Evolutionary conservation across 2,113 vertebrate genomes (phyloP).

Genomic region (Morone saxatilis): DNA sequence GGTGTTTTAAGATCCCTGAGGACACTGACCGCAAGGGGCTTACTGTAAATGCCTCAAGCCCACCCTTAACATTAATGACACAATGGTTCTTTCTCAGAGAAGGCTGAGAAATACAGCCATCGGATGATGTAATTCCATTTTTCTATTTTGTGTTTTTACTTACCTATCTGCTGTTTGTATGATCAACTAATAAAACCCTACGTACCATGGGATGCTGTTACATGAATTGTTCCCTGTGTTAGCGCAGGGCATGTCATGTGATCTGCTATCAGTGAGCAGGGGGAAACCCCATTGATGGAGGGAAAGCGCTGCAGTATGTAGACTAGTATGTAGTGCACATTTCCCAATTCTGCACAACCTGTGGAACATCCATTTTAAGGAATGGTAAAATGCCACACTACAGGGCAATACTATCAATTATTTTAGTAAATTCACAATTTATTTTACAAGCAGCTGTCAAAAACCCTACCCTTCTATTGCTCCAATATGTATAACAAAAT

Average conservation of each 20-base stretch:
- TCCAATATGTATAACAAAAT: not conserved
- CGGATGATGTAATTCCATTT: not conserved
- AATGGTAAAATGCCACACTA: constrained; percentile 9
- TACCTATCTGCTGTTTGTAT: not conserved
- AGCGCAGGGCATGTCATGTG: constrained; percentile 65
- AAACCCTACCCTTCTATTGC: not conserved
- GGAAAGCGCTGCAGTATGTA: constrained; percentile 71
- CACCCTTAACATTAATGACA: constrained; percentile 4
- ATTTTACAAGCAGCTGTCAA: not conserved
- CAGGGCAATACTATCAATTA: not conserved
- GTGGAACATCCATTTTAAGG: constrained; percentile 37
- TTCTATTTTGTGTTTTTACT: not conserved
- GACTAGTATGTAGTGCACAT: not conserved
- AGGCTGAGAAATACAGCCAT: not conserved
- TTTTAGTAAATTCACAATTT: not conserved
- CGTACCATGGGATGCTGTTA: constrained; percentile 24
- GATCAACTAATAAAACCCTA: not conserved
- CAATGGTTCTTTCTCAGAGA: not conserved
- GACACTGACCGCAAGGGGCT: not conserved
- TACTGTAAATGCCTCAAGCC: not conserved
- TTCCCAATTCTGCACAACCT: constrained; percentile 34
- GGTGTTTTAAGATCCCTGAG: not conserved
- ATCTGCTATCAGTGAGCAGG: constrained; percentile 38
- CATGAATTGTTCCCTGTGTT: constrained; percentile 28
- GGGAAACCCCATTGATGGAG: constrained; percentile 69